Conservation (phyloP, 1,140 invertebrate species). For the Sitophilus oryzae region DNA sequence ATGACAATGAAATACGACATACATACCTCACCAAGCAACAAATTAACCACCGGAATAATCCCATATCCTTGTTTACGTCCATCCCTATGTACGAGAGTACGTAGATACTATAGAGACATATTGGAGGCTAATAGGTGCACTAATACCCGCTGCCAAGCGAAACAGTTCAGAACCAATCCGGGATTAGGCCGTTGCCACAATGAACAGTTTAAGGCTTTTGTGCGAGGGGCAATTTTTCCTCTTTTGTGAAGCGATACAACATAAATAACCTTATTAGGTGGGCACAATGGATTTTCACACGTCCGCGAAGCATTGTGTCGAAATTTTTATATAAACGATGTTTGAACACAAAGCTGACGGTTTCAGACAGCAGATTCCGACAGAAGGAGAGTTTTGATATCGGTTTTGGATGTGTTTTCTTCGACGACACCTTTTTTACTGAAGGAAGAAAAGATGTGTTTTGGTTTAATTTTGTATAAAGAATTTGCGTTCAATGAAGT, state of each 20-base stretch:
- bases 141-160: background rate
- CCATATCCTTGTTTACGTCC: background rate
- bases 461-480: no score
- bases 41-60: no score
- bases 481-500: no score
- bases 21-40: no score
- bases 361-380: no score
- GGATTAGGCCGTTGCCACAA: background rate
- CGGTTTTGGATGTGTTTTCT: no score
- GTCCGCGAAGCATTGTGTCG: constrained; percentile 2
- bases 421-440: no score
- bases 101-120: no score
- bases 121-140: background rate
- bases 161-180: background rate
- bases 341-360: no score
- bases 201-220: constrained; percentile 1
- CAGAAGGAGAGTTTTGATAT: no score
- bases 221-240: constrained; percentile 1
- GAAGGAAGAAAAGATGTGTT: no score
- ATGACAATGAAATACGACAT: no score
- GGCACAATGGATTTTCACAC: constrained; percentile 11
- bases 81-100: background rate
- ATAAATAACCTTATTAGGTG: constrained; percentile 15
- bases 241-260: constrained; percentile 13
- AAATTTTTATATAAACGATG: background rate